Evolutionary conservation across 2,797 vertebrate species (phyloP), one percentile per base, ranked within the genome.

Genomic region (Orientallactaga sibirica): DNA sequence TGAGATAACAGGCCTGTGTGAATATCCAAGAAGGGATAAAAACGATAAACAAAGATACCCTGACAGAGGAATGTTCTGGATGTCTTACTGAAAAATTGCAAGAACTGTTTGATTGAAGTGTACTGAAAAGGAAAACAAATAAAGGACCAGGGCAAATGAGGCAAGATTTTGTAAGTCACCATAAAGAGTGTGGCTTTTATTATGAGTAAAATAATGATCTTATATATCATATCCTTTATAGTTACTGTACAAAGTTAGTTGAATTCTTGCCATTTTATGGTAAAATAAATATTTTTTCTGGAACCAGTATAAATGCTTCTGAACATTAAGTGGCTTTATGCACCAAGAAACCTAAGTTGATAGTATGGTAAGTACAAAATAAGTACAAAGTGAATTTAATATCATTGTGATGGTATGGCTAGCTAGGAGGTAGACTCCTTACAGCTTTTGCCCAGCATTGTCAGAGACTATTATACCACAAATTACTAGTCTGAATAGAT

Each of bases 251-350:
- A 66, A 76, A 84, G 20, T 88, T 90, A 73, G 37, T 76, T 86
- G 71, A 88, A 61, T 88, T 58, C 33, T 79, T 86, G 9, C 25
- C 19, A n/a, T 79, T 91, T 93, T 81, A 87, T 25, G 58, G 24
- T 84, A 79, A 22, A 86, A 41, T 86, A 91, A 91, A 68, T 78
- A 7, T 5, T 93, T 92, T n/a, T 92, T 0, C 64, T n/a, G 33
- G 29, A n/a, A 76, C 7, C 29, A 79, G 2, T 75, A 73, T 68
- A 78, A 43, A 64, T 52, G 12, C 41, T 29, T 37, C 5, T 86
- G 24, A 29, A 3, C 22, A 79, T 79, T 27, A 43, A 79, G 7
- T 29, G 24, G 19, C 16, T 29, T 62, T 77, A 48, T 43, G n/a
- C 71, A 25, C 15, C 16, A 62, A 19, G 19, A 79, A 64, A 73